These are phyloP conservation scores for Oriolus oriolus DNA, from an alignment of 2,113 vertebrate genomes.

Conservation along the genomic window DNA sequence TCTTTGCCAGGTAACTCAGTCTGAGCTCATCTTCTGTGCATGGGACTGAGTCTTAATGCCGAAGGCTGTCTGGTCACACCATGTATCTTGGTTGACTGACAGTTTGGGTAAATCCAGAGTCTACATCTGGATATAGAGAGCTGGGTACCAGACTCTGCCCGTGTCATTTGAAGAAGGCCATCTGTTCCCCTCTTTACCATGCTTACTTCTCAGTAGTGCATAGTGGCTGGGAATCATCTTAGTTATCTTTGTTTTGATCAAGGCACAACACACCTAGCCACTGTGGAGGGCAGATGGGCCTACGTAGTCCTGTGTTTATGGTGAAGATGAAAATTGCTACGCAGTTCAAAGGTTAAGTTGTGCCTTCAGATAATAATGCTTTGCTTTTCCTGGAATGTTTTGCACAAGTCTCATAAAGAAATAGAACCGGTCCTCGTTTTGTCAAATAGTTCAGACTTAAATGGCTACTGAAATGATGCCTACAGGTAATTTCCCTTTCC, in stretches of 20 bases:
- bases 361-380: neutral
- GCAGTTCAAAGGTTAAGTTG: neutral
- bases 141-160: neutral
- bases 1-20: neutral
- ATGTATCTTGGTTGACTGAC: neutral
- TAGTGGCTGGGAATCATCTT: neutral
- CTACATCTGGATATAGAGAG: neutral
- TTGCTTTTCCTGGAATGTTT: neutral
- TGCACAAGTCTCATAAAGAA: neutral
- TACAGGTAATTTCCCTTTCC: neutral
- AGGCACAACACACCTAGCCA: neutral
- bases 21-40: neutral
- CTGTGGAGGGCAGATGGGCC: neutral
- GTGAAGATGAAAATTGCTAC: neutral
- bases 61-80: neutral
- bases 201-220: neutral
- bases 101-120: neutral
- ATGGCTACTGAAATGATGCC: neutral
- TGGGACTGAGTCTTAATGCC: neutral
- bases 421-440: neutral
- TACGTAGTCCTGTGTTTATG: neutral
- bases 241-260: neutral
- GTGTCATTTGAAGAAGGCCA: neutral
- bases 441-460: neutral
- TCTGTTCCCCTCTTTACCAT: neutral